Conservation (phyloP, 2,797 vertebrate species). For the Pithecia hirsuta region DNA sequence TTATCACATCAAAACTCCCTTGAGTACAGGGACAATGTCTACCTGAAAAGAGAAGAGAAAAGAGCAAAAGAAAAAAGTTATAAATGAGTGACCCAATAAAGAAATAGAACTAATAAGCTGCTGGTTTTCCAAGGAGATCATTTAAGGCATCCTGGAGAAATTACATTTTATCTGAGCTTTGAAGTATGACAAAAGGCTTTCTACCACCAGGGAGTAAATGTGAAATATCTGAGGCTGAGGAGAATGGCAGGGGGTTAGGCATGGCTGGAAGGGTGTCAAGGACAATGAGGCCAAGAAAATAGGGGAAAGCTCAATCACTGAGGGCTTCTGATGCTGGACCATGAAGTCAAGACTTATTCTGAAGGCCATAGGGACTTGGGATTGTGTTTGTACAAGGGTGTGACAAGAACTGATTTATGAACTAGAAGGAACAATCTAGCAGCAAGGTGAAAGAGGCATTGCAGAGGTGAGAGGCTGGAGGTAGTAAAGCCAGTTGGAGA, state of each 20-base stretch:
- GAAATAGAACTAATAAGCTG: not conserved
- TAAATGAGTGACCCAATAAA: not conserved
- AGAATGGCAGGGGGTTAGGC: not conserved
- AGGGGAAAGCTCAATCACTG: not conserved
- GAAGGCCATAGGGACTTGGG: not conserved
- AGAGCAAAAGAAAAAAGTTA: not conserved
- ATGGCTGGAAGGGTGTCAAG: not conserved
- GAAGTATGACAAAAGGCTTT: not conserved
- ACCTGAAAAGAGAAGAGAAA: not conserved
- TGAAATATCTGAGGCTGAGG: not conserved
- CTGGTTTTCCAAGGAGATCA: not conserved
- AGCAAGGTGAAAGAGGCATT: not conserved
- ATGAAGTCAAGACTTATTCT: not conserved
- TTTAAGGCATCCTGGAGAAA: not conserved
- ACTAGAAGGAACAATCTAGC: not conserved
- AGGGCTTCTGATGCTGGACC: not conserved
- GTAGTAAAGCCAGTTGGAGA: not conserved
- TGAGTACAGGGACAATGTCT: not conserved
- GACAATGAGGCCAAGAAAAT: not conserved
- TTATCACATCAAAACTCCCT: not conserved
- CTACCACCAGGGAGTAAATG: not conserved
- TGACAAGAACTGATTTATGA: not conserved
- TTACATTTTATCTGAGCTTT: not conserved
- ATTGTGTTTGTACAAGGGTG: not conserved
- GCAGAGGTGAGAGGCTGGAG: not conserved